These are phyloP conservation scores for Pyralis farinalis DNA, from an alignment of 2,888 invertebrate species.

Conservation along the genomic window DNA sequence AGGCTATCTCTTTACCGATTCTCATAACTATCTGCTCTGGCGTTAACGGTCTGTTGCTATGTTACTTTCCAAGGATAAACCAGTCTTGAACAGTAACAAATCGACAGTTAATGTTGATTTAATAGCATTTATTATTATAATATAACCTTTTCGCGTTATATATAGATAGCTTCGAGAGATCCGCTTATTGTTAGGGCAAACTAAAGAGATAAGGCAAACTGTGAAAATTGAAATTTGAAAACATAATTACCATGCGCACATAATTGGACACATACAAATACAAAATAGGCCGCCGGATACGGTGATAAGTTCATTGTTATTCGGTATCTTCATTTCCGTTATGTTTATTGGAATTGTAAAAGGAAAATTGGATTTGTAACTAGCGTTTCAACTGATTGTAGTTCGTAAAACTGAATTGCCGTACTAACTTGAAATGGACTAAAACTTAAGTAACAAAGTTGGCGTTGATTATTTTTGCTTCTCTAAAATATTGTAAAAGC, in stretches of 20 bases:
- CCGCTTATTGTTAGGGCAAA: neutral
- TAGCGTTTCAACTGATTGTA: conserved; percentile 11
- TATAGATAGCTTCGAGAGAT: too few species aligned
- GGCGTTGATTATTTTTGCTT: conserved; percentile 47
- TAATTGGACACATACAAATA: conserved; percentile 41
- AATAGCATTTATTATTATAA: too few species aligned
- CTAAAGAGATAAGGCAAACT: conserved; percentile 1
- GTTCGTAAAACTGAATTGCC: conserved; percentile 9
- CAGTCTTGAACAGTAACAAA: too few species aligned
- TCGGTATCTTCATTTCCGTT: conserved; percentile 49
- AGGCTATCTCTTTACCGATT: too few species aligned
- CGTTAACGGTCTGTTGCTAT: too few species aligned
- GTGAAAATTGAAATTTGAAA: conserved; percentile 37
- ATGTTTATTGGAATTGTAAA: conserved; percentile 40
- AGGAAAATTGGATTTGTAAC: conserved; percentile 36
- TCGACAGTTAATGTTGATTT: too few species aligned
- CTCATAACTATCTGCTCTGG: too few species aligned
- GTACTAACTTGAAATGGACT: neutral
- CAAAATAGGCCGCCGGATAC: conserved; percentile 48
- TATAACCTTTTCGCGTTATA: too few species aligned
- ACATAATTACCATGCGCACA: conserved; percentile 44
- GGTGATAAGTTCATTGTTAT: conserved; percentile 51
- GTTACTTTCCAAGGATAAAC: too few species aligned
- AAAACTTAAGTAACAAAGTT: conserved; percentile 16
- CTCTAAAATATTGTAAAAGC: conserved; percentile 38